Base-by-base conservation (phyloP, 2,797 vertebrate species). In the Nyctalus aviator region DNA sequence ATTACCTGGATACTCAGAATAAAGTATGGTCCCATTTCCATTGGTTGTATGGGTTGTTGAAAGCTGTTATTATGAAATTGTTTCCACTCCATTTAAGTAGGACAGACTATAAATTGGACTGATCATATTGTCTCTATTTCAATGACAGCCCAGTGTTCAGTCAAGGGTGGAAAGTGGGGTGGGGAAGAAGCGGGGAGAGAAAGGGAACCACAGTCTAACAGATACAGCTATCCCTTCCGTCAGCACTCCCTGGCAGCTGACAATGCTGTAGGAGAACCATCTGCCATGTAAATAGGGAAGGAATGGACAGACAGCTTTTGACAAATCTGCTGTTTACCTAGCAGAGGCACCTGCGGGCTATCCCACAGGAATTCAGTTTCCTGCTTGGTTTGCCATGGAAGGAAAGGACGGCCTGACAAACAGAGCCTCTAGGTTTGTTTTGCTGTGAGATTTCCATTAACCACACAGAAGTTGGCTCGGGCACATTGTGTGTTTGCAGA, bases 1-100 rank as follows among this genome's bases (percentile, higher is more conserved):
- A 23, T 30, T 97, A 91, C 78, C 81, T 93, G 94, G 88, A 88
- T 50, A 88, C 46, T 95, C 66, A 76, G 93, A 93, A 86, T 91
- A 81, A 97, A 94, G 64, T 90, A 76, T 85, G 91, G 64, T n/a
- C 59, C 93, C 46, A 68, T 97, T 96, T 97, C 48, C 59, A 94
- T 95, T 96, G 77, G 91, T 94, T 95, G 88, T 75, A 71, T 57
- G 41, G 25, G 7, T 79, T 95, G 92, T 96, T 94, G 75, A 82
- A 93, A 92, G 41, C 32, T 96, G 64, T 94, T 90, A 91, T 53
- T 92, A 75, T 93, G 69, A 97, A 96, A 96, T 89, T 78, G 32
- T 90, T 86, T 53, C 78, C 88, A 72, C 35, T 88, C 12, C 12
- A 30, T 62, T 84, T 89, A 91, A 95, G 59, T 68, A 97, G 86